Conservation (phyloP, 2,113 vertebrate species). For the Regulus satrapa region DNA sequence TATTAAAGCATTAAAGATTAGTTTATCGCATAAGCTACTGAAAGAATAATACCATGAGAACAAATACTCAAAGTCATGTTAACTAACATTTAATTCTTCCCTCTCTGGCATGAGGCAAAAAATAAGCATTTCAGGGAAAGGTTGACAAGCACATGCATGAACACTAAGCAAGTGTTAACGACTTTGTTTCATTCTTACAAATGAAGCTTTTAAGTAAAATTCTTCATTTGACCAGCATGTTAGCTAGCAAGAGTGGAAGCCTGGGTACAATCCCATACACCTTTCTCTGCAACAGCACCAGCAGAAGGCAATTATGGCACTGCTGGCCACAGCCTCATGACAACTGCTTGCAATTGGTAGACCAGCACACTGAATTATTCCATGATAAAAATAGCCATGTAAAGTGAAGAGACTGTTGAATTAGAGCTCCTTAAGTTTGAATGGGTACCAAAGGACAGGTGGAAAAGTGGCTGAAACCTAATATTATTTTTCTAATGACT, state of each 20-base stretch:
- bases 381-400: not conserved
- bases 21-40: not conserved
- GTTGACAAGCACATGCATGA: fast-evolving
- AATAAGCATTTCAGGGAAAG: not conserved
- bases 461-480: not conserved
- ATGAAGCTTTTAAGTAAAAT: not conserved
- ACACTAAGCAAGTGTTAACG: not conserved
- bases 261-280: not conserved
- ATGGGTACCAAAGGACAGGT: not conserved
- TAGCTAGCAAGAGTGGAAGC: not conserved
- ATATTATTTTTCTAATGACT: not conserved
- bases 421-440: not conserved
- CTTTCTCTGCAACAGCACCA: not conserved
- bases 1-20: not conserved
- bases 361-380: not conserved
- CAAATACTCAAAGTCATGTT: not conserved
- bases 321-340: not conserved
- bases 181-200: not conserved
- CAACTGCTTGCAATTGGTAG: not conserved
- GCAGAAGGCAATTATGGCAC: not conserved
- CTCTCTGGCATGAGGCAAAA: not conserved
- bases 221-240: not conserved
- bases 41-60: not conserved
- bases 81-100: not conserved
- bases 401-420: not conserved